Conservation (phyloP, 2,113 vertebrate species). For the Aptenodytes patagonicus region DNA sequence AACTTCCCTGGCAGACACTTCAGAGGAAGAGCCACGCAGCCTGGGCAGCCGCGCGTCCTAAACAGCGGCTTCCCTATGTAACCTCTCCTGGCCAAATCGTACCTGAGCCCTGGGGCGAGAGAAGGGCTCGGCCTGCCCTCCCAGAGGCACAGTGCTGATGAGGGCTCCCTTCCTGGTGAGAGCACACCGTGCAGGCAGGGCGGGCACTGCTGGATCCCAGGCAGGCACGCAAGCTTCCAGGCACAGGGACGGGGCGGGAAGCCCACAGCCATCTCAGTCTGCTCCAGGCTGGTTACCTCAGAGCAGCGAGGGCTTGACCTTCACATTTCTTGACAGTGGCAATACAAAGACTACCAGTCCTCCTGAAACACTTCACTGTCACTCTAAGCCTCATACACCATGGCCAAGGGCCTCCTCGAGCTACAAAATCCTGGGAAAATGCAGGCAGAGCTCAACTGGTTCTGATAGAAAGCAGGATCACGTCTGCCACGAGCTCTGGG, state of each 20-base stretch:
- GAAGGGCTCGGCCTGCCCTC: neutral
- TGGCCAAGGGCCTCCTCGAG: neutral
- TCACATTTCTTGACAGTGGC: neutral
- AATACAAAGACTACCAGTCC: neutral
- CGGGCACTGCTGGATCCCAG: neutral
- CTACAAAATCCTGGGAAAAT: neutral
- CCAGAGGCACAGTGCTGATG: neutral
- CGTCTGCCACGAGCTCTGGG: accelerated
- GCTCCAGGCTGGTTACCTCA: neutral
- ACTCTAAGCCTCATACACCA: neutral
- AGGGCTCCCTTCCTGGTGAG: neutral
- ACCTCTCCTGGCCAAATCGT: neutral
- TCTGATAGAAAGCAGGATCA: neutral
- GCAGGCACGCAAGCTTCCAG: neutral
- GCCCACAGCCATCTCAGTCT: neutral
- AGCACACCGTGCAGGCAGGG: accelerated
- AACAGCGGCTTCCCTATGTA: neutral
- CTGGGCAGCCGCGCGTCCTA: neutral
- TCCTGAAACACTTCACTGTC: neutral
- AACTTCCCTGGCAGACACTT: neutral
- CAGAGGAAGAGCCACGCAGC: neutral
- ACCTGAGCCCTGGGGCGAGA: neutral
- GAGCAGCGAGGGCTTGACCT: neutral
- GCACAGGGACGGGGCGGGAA: accelerated
- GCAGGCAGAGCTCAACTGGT: neutral